Evolutionary conservation across 2,888 invertebrate species (phyloP).

Genomic region (Parelbella ahira): DNA sequence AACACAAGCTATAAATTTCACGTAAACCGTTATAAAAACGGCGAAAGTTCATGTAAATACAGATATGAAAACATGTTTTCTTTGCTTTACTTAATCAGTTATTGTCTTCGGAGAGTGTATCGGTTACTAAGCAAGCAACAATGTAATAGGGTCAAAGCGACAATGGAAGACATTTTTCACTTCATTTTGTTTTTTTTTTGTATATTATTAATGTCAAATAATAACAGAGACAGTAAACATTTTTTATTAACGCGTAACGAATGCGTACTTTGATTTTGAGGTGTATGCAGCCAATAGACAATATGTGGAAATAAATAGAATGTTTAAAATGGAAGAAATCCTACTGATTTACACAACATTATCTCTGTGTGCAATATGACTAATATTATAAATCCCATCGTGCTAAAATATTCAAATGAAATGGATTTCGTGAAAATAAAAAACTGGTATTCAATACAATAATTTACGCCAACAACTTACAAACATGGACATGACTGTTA

Average conservation of each 20-base stretch:
- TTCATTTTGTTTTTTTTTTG: conserved; percentile 1
- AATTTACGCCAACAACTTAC: conserved; percentile 1
- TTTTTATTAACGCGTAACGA: no score
- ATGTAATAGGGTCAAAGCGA: conserved; percentile 10
- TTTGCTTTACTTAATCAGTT: conserved; percentile 6
- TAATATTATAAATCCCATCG: background rate
- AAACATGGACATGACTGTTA: conserved; percentile 9
- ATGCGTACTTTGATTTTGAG: no score
- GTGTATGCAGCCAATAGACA: no score
- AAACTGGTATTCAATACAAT: conserved; percentile 1
- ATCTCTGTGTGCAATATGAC: no score
- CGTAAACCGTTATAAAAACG: conserved; percentile 8
- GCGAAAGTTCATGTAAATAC: conserved; percentile 23
- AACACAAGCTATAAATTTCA: conserved; percentile 18
- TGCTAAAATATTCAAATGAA: conserved; percentile 2
- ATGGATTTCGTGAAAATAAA: conserved; percentile 11
- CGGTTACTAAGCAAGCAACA: conserved; percentile 14
- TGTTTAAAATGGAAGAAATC: no score
- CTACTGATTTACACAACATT: no score
- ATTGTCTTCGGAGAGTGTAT: conserved; percentile 6
- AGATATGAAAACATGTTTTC: conserved; percentile 21
- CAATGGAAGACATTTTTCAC: conserved; percentile 5
- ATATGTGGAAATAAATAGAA: no score
- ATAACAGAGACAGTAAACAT: no score
- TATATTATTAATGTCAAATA: background rate